Conservation (phyloP, 2,797 vertebrate genomes). For the Sparus aurata region DNA sequence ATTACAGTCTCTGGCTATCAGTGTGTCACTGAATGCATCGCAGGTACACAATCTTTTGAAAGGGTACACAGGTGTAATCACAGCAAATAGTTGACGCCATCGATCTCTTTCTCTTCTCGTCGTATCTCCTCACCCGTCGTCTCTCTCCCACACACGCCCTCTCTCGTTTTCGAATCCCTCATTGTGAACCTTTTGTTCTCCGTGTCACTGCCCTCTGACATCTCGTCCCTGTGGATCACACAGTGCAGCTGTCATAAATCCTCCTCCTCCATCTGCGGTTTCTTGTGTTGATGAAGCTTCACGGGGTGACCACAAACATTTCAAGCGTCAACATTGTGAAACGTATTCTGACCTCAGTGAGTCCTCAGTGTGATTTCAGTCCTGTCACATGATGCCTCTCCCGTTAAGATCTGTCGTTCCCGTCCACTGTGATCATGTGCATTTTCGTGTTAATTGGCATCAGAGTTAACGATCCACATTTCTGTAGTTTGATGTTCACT, state of each 20-base stretch:
- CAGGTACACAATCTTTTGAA: slow-evolving; percentile 41
- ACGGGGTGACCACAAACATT: slow-evolving; percentile 51
- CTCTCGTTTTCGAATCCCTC: slow-evolving; percentile 22
- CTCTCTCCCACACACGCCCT: slow-evolving; percentile 27
- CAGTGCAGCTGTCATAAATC: slow-evolving; percentile 38
- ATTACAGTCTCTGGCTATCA: slow-evolving; percentile 53
- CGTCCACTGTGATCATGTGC: not conserved
- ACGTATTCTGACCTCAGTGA: slow-evolving; percentile 22
- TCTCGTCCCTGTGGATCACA: slow-evolving; percentile 51
- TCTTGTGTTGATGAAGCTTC: slow-evolving; percentile 38
- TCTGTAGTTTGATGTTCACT: not conserved
- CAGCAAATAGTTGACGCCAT: slow-evolving; percentile 32
- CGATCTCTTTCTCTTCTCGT: slow-evolving; percentile 38
- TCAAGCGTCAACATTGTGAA: slow-evolving; percentile 45
- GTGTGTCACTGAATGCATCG: slow-evolving; percentile 49
- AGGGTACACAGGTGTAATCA: slow-evolving; percentile 48
- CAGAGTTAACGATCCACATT: not conserved
- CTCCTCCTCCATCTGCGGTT: slow-evolving; percentile 37
- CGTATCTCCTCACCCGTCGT: slow-evolving; percentile 28
- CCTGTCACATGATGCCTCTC: slow-evolving; percentile 15
- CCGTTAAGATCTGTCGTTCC: not conserved
- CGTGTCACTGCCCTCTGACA: slow-evolving; percentile 34
- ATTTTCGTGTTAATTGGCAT: not conserved
- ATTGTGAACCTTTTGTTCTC: slow-evolving; percentile 54
- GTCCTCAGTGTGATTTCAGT: slow-evolving; percentile 18